Evolutionary conservation across 2,888 invertebrate species (phyloP).

Genomic region (Loripinus fragilis): DNA sequence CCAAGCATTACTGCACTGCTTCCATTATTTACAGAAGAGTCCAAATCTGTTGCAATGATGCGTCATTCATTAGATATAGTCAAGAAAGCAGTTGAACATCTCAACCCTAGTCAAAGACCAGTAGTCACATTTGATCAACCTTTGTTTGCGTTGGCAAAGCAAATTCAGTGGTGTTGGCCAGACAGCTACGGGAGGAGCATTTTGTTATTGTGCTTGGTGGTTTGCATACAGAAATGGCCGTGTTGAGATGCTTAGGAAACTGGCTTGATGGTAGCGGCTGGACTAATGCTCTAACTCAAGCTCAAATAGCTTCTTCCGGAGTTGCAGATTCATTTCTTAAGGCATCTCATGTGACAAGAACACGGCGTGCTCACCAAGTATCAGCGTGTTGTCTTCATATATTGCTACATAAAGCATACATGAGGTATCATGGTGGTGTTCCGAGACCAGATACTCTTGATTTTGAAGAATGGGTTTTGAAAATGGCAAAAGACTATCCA

Average conservation of each 20-base stretch:
- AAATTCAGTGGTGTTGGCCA: background rate
- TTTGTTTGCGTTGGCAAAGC: background rate
- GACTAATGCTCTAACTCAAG: background rate
- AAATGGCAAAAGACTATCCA: background rate
- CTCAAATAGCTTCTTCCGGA: slow-evolving; percentile 2
- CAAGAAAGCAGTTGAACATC: background rate
- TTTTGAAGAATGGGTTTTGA: background rate
- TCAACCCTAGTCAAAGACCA: background rate
- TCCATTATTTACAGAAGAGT: background rate
- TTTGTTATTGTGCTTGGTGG: background rate
- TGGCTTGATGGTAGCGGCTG: background rate
- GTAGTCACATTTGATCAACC: background rate
- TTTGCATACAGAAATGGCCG: background rate
- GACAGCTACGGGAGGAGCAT: background rate
- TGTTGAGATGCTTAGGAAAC: background rate
- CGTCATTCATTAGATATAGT: background rate
- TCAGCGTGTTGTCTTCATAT: background rate
- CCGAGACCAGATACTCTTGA: background rate
- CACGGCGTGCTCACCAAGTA: slow-evolving; percentile 8
- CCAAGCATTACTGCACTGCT: background rate
- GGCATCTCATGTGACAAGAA: no score
- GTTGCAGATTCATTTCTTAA: background rate
- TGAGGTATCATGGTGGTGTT: background rate
- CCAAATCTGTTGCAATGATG: slow-evolving; percentile 4
- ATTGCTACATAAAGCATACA: background rate